A percentile compares a stretch with the other conserved stretches of the same genome.
Evolutionary conservation across 2,113 vertebrate genomes (phyloP).

Genomic region (Pterocles orientalis): DNA sequence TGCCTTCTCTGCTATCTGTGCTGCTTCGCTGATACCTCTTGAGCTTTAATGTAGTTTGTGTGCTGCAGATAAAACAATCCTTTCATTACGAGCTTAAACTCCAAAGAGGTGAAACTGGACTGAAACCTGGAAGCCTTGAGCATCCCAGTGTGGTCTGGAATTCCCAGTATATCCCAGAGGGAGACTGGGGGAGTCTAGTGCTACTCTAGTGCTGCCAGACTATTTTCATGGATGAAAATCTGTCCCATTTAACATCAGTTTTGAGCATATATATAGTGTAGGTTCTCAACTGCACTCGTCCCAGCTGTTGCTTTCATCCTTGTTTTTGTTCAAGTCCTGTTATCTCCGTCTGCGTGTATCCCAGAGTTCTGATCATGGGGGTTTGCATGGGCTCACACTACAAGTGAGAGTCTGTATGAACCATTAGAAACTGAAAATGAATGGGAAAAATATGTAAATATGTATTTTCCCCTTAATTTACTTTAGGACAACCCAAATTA

Average conservation of each 20-base stretch:
- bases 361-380: rapidly evolving
- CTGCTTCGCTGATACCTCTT: rapidly evolving
- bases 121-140: not conserved
- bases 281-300: not conserved
- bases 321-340: not conserved
- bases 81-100: not conserved
- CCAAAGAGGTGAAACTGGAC: not conserved
- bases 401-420: not conserved
- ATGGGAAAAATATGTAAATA: not conserved
- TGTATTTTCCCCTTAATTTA: not conserved
- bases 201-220: not conserved
- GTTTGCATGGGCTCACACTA: not conserved
- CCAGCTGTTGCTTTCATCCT: not conserved
- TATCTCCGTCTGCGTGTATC: not conserved
- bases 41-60: not conserved
- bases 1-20: not conserved
- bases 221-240: not conserved
- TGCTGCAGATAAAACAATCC: not conserved
- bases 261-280: not conserved
- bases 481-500: not conserved
- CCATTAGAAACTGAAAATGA: not conserved
- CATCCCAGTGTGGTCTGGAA: not conserved
- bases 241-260: rapidly evolving
- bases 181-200: not conserved
- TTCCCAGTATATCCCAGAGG: not conserved